A percentile compares a stretch with the other conserved stretches of the same genome.
Conservation (phyloP, 2,797 vertebrate species). For the Ctenopoma multispine region DNA sequence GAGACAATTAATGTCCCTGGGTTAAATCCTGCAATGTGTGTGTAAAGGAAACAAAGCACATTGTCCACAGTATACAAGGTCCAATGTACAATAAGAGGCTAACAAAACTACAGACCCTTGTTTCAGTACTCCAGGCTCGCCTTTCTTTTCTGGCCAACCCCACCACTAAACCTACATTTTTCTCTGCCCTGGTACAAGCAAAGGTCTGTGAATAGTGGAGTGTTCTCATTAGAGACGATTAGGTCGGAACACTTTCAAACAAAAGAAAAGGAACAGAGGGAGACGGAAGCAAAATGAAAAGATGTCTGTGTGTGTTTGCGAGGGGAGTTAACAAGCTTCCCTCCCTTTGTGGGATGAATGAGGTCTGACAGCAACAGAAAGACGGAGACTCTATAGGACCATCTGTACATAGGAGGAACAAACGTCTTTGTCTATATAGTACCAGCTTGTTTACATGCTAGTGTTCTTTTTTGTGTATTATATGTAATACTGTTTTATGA, state of each 20-base stretch:
- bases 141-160: constrained; percentile 11
- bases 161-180: constrained; percentile 1
- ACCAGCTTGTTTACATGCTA: background rate
- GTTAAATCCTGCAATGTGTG: background rate
- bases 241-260: constrained; percentile 59
- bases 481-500: too few relatives aligned
- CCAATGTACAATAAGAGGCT: constrained; percentile 10
- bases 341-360: constrained; percentile 43
- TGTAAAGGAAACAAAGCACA: background rate
- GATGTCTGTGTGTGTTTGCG: constrained; percentile 11
- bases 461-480: constrained; percentile 3
- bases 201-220: constrained; percentile 51
- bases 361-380: constrained; percentile 51
- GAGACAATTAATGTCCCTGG: background rate
- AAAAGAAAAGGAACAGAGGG: constrained; percentile 45
- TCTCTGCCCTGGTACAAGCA: constrained; percentile 29
- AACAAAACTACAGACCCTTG: constrained; percentile 20
- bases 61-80: background rate
- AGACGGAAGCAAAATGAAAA: constrained; percentile 30
- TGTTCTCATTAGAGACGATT: constrained; percentile 72
- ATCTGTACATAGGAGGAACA: constrained; percentile 17
- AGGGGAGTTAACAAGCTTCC: constrained; percentile 27
- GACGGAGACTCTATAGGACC: constrained; percentile 25
- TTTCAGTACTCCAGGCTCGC: constrained; percentile 2
- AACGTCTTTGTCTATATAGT: constrained; percentile 1